A percentile compares a stretch with the other conserved stretches of the same genome.
Evolutionary conservation across 2,888 invertebrate genomes (phyloP).

Genomic region (Hybos culiciformis): DNA sequence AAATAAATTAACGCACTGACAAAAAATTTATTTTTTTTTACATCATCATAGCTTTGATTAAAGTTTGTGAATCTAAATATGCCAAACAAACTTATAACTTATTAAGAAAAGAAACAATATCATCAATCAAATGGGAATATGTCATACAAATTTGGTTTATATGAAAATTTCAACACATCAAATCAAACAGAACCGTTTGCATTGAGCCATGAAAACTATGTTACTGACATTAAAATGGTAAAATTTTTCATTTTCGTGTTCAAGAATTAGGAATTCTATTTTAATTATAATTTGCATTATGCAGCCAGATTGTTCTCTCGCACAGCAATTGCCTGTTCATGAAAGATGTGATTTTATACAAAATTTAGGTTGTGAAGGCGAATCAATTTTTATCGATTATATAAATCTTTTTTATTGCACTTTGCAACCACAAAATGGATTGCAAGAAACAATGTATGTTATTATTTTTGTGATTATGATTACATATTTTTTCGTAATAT

Average conservation of each 20-base stretch:
- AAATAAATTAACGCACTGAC: too few relatives aligned
- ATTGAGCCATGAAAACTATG: constrained; percentile 15
- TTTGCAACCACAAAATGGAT: constrained; percentile 17
- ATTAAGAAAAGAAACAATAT: too few relatives aligned
- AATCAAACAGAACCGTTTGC: constrained; percentile 13
- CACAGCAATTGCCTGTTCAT: constrained; percentile 22
- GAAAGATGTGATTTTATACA: constrained; percentile 33
- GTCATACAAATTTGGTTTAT: too few relatives aligned
- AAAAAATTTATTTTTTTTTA: too few relatives aligned
- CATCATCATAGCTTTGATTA: too few relatives aligned
- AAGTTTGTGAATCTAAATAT: too few relatives aligned
- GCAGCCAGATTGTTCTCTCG: constrained; percentile 27
- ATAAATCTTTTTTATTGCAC: constrained; percentile 31
- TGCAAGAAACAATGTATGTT: constrained; percentile 13
- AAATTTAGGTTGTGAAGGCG: constrained; percentile 21
- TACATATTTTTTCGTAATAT: constrained; percentile 39
- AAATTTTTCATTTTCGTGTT: too few relatives aligned
- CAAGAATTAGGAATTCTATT: too few relatives aligned
- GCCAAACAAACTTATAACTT: too few relatives aligned
- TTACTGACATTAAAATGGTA: constrained; percentile 13
- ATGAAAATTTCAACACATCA: constrained; percentile 15
- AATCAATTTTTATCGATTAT: constrained; percentile 29
- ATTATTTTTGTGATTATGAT: constrained; percentile 13
- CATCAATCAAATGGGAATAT: too few relatives aligned
- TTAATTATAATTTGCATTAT: neutral